Conservation (phyloP, 2,888 invertebrate genomes). For the Aphidius colemani region DNA sequence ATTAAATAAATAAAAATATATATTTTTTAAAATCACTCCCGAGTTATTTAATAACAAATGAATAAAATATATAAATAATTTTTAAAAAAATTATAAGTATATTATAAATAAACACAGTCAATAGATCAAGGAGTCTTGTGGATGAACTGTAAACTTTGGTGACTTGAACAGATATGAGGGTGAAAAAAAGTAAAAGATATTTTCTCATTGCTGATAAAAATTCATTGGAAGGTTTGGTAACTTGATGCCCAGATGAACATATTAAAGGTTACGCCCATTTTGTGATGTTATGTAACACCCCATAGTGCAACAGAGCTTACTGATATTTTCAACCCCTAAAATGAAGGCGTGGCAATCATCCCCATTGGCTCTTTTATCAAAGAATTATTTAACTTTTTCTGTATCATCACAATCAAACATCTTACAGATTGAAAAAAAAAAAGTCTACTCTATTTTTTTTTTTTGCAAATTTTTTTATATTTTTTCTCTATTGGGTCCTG, state of each 20-base stretch:
- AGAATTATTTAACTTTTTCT: too few species aligned
- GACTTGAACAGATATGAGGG: conserved; percentile 46
- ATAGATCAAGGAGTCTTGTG: conserved; percentile 37
- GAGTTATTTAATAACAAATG: conserved; percentile 1
- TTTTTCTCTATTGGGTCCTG: conserved; percentile 14
- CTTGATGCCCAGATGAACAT: conserved; percentile 29
- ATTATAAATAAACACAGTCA: conserved; percentile 1
- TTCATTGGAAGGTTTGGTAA: conserved; percentile 42
- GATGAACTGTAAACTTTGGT: conserved; percentile 44
- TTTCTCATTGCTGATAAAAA: conserved; percentile 26
- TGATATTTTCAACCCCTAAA: conserved; percentile 40
- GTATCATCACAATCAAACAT: background rate
- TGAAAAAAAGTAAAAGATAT: conserved; percentile 38
- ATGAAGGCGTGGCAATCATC: conserved; percentile 46
- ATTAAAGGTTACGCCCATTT: conserved; percentile 48
- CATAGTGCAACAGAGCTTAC: conserved; percentile 31
- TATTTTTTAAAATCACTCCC: conserved; percentile 2
- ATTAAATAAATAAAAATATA: background rate
- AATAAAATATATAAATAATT: conserved; percentile 12
- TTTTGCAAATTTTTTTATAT: too few species aligned
- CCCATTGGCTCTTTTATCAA: conserved; percentile 23
- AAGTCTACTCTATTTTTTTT: too few species aligned
- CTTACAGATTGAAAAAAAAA: conserved; percentile 6
- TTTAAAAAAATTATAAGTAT: background rate
- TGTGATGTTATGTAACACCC: conserved; percentile 39